phyloP scores from a whole-genome alignment of 2,797 vertebrate genomes.

The Mionectes olivaceus region DNA sequence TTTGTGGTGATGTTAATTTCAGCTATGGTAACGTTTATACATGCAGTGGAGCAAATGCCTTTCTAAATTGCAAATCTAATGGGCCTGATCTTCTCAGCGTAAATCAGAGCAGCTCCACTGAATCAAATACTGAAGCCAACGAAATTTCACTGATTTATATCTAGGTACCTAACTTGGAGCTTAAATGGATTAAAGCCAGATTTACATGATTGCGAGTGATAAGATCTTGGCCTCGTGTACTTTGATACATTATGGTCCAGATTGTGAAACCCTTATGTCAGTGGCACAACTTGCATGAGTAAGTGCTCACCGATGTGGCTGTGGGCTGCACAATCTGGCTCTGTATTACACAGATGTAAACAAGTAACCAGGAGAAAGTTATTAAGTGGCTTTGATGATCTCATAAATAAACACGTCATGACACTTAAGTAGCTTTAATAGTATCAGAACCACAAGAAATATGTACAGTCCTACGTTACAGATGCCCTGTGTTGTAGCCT shows the following conservation, averaged over 20 bases:
- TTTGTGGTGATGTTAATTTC: conserved; percentile 40
- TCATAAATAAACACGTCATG: conserved; percentile 68
- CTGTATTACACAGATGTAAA: conserved; percentile 41
- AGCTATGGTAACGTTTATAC: neutral
- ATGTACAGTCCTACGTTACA: conserved; percentile 17
- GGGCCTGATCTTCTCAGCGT: conserved; percentile 17
- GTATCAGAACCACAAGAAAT: conserved; percentile 64
- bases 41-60: neutral
- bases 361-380: conserved; percentile 60
- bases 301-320: conserved; percentile 13
- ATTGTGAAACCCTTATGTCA: conserved; percentile 38
- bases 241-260: conserved; percentile 54
- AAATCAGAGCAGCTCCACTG: conserved; percentile 45
- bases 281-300: conserved; percentile 42
- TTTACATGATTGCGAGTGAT: conserved; percentile 44
- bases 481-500: conserved; percentile 29
- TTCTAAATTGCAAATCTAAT: conserved; percentile 50
- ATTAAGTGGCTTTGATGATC: conserved; percentile 64
- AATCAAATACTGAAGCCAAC: neutral
- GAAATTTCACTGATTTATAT: conserved; percentile 51
- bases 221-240: conserved; percentile 41
- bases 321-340: conserved; percentile 50
- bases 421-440: conserved; percentile 61
- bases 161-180: conserved; percentile 20
- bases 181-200: conserved; percentile 54